Base-by-base conservation (phyloP, 2,113 vertebrate genomes). In the Sebastes fasciatus region DNA sequence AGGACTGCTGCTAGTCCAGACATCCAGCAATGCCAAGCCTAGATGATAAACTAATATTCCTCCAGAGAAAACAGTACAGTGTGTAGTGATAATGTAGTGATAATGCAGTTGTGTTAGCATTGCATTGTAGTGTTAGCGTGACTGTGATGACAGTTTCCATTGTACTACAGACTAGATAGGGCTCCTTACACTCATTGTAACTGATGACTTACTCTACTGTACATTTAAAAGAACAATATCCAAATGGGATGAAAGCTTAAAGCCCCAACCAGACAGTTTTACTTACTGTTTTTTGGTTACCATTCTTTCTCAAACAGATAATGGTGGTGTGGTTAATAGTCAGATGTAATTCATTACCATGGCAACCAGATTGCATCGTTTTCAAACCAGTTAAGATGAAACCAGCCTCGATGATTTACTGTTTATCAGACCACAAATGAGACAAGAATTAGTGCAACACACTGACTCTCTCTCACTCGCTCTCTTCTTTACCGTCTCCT, bases 11-110 rank as follows among this genome's bases (percentile, higher is more conserved):
- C 40, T 54, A 21, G 42, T 62, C 43, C 34, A 12, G 21, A 48
- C 42, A 2, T 43, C 76, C 76, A 17, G 48, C 64, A 74, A 74
- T 78, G 63, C 49, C 64, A 69, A 80, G 54, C 60, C 10, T 5
- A 16, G 11, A 73, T 57, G 74, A 84, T 84, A 69, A 78, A 82
- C 62, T 74, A 69, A 77, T 83, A 73, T 43, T 21, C n/a, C 80
- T 80, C 72, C 67, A 17, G 75, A 74, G 65, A n/a, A 69, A 71
- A 77, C 42, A 11, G 64, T 46, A 13, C 55, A 62, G 61, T 16
- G 26, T 81, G 55, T 62, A 54, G n/a, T 1, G 40, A 49, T 77
- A 67, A 80, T 42, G 2, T n/a, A 62, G 10, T 76, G 82, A 74
- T 74, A 77, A 70, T 81, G 45, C 34, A 70, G 34, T 34, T 34